These are phyloP conservation scores for Pantherophis vulpinus DNA, from an alignment of 2,797 vertebrate genomes.

Conservation along the genomic window DNA sequence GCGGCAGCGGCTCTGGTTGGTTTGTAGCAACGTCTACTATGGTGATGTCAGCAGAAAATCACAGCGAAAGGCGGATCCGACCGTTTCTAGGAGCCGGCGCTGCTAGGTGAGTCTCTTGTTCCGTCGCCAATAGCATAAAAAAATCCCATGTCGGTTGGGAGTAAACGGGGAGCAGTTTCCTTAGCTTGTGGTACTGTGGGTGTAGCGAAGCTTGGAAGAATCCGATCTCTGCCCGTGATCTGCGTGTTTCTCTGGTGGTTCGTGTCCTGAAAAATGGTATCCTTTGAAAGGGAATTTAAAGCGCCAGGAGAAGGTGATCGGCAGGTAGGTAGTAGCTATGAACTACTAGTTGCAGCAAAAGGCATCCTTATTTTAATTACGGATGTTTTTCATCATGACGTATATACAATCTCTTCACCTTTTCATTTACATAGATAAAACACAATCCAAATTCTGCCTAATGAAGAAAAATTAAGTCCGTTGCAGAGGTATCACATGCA, in stretches of 20 bases:
- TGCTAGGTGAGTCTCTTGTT: background rate
- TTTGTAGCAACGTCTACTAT: background rate
- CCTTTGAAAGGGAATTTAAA: background rate
- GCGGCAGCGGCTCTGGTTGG: conserved; percentile 20
- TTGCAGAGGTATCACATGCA: background rate
- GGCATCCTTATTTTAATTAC: background rate
- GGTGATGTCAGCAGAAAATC: conserved; percentile 15
- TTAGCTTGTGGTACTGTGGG: background rate
- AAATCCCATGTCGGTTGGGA: background rate
- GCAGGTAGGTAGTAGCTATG: background rate
- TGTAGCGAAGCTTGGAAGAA: background rate
- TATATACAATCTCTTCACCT: background rate
- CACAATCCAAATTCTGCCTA: background rate
- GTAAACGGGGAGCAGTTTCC: background rate
- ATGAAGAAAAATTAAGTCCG: background rate
- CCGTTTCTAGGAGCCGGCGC: background rate
- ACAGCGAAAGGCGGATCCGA: background rate
- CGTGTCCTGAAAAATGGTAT: background rate
- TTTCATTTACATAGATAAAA: background rate
- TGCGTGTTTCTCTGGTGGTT: background rate
- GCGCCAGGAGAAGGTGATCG: background rate
- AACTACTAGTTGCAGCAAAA: background rate
- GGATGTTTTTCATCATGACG: background rate
- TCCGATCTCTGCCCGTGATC: background rate
- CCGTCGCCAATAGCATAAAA: background rate